These are phyloP conservation scores for Dasyprocta punctata DNA, from an alignment of 2,113 vertebrate species.

Conservation along the genomic window DNA sequence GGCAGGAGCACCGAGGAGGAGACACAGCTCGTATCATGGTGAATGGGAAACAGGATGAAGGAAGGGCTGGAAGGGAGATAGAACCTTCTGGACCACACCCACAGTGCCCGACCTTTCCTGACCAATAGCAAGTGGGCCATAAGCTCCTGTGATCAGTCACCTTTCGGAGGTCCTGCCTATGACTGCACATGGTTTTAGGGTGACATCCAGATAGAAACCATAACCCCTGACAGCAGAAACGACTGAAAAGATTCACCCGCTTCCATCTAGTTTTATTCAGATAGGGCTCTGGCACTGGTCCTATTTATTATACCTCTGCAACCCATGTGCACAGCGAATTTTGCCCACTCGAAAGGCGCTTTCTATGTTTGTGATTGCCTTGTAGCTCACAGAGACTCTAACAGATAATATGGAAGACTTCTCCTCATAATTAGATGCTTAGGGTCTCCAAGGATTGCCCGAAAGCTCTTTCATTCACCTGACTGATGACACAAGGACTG, in stretches of 20 bases:
- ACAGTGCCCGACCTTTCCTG: background rate
- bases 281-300: background rate
- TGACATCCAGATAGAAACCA: background rate
- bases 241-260: background rate
- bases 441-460: background rate
- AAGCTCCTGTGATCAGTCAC: background rate
- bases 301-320: background rate
- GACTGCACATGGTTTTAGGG: background rate
- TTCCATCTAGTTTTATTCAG: background rate
- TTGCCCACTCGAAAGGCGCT: background rate
- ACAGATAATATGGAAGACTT: background rate
- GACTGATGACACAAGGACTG: background rate
- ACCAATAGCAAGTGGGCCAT: background rate
- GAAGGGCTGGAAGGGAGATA: background rate
- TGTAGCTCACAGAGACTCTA: background rate
- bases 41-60: background rate
- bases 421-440: background rate
- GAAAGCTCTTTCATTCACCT: background rate
- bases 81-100: background rate
- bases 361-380: background rate
- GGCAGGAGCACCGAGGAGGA: no score
- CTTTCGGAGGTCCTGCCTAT: background rate
- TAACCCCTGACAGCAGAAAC: background rate
- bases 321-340: background rate
- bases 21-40: no score